A percentile compares a stretch with the other conserved stretches of the same genome.
Conservation (phyloP, 2,113 vertebrate genomes). For the Rhodinocichla rosea region DNA sequence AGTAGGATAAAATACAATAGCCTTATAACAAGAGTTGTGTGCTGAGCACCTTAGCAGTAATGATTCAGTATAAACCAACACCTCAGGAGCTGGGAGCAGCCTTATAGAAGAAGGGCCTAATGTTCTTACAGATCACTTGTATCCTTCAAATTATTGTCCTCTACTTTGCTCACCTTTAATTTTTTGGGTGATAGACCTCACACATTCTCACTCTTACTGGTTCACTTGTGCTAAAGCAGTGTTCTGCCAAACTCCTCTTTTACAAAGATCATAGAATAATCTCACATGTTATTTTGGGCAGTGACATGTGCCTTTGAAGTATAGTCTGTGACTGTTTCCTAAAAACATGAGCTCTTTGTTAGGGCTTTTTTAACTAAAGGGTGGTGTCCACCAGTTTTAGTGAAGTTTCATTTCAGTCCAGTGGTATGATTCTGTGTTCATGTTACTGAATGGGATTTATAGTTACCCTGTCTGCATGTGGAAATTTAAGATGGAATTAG, state of each 20-base stretch:
- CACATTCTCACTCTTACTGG: background rate
- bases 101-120: background rate
- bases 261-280: background rate
- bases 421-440: background rate
- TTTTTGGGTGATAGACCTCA: background rate
- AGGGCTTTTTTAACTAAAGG: background rate
- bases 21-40: background rate
- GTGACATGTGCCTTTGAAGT: background rate
- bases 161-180: background rate
- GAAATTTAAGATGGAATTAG: background rate
- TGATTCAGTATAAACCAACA: background rate
- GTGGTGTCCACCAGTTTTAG: background rate
- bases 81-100: background rate
- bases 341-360: background rate
- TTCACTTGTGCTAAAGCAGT: background rate
- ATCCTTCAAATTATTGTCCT: background rate
- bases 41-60: background rate
- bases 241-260: background rate
- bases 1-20: background rate
- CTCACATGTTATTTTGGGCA: background rate
- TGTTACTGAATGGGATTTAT: background rate
- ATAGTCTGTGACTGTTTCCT: background rate
- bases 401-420: background rate
- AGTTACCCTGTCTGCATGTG: background rate
- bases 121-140: background rate